Base-by-base conservation (phyloP, 2,797 vertebrate species). In the Aldrovandia affinis region DNA sequence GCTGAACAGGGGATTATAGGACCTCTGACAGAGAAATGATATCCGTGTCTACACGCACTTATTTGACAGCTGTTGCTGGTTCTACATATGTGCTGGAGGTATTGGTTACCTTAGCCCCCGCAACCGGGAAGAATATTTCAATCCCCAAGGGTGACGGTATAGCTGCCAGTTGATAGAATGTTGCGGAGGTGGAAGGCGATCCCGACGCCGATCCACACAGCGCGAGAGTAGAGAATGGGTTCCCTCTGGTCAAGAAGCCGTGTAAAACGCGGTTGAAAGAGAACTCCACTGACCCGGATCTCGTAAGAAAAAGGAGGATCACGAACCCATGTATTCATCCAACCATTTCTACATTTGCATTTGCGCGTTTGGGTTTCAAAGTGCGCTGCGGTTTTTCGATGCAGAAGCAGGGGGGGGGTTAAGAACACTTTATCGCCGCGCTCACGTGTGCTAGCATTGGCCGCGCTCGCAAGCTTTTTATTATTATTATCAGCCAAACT, bases 1-100 rank as follows among this genome's bases (percentile, higher is more conserved):
- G 68, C 68, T 8, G 68, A 70, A 39, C 68, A 70, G 68, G 39
- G 36, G 68, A 22, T 47, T 77, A 47, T 47, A 12, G 22, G 73
- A n/a, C 9, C 73, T 44, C 39, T 44, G 22, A 39, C 73, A n/a
- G 73, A 77, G 25, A 77, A 77, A n/a, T n/a, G 73, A 77, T 77
- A 47, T 73, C 68, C 18, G 9, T 39, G 33, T 57, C 55, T 77
- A 14, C 73, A 3, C 73, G 12, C 6, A 22, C 8, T 42, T 77
- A n/a, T 63, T 61, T n/a, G 6, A 4, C 7, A 61, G 68, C 68
- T 73, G 33, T 42, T 39, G 68, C 68, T 39, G 36, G 14, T 22
- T 39, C 36, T 14, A 12, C 12, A 73, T 39, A 75, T 75, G 70
- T 20, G 20, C 59, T 14, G 1, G 6, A n/a, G 3, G 25, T 20